These are phyloP conservation scores for Dicyrtoma fusca DNA, from an alignment of 2,888 invertebrate species.

Conservation along the genomic window DNA sequence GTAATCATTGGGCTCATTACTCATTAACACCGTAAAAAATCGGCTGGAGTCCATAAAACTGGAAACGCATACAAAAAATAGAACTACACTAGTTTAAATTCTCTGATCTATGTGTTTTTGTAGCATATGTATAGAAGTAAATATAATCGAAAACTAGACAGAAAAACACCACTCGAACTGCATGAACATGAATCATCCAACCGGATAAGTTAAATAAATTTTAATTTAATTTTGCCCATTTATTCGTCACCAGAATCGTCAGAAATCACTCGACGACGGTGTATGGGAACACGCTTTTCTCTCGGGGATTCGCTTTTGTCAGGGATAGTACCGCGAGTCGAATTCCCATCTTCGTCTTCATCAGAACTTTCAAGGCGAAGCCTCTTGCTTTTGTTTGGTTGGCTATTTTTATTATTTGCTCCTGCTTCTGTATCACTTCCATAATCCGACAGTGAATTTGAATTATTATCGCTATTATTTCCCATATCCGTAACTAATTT, in stretches of 20 bases:
- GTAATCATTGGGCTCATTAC: too few relatives aligned
- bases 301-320: background rate
- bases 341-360: slow-evolving; percentile 1
- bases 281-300: background rate
- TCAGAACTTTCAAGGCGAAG: slow-evolving; percentile 27
- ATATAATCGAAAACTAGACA: too few relatives aligned
- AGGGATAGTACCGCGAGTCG: background rate
- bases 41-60: too few relatives aligned
- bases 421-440: background rate
- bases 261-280: background rate
- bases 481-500: background rate
- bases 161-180: too few relatives aligned
- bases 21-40: too few relatives aligned
- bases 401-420: background rate
- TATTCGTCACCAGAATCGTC: slow-evolving; percentile 31
- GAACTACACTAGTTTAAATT: too few relatives aligned
- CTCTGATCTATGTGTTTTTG: too few relatives aligned
- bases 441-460: background rate
- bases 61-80: too few relatives aligned
- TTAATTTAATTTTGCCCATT: too few relatives aligned
- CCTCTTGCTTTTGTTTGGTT: slow-evolving; percentile 8
- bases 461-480: background rate
- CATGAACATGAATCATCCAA: too few relatives aligned
- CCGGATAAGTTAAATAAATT: too few relatives aligned
- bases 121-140: too few relatives aligned